Conservation (phyloP, 2,888 invertebrate genomes). For the Acheta domesticus region DNA sequence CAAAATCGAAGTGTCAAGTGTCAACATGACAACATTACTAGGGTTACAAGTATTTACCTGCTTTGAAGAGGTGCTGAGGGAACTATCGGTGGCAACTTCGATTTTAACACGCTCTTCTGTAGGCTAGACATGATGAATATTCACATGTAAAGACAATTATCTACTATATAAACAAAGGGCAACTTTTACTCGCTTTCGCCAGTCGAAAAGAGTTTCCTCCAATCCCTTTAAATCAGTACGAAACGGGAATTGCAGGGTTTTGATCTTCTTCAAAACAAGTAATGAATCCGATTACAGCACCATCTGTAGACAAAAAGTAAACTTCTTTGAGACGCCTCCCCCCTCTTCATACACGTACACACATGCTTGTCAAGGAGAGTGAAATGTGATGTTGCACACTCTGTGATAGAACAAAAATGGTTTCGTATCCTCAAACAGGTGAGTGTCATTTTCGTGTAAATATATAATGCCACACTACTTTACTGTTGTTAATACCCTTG, state of each 20-base stretch:
- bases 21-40: slow-evolving; percentile 26
- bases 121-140: slow-evolving; percentile 45
- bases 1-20: too few species aligned
- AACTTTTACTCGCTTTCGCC: too few species aligned
- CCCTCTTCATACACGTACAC: background rate
- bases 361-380: background rate
- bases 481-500: slow-evolving; percentile 34
- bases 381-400: background rate
- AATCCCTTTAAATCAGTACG: too few species aligned
- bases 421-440: slow-evolving; percentile 21
- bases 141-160: background rate
- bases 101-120: slow-evolving; percentile 66
- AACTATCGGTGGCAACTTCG: slow-evolving; percentile 61
- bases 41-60: slow-evolving; percentile 23
- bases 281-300: too few species aligned
- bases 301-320: too few species aligned
- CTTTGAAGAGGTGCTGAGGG: slow-evolving; percentile 47
- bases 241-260: too few species aligned
- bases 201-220: too few species aligned
- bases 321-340: too few species aligned
- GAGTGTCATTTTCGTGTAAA: slow-evolving; percentile 18
- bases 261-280: too few species aligned
- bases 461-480: background rate
- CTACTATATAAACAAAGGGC: too few species aligned
- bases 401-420: slow-evolving; percentile 19